Percentiles rank a stretch among this genome's conserved stretches.
These are phyloP conservation scores for Chloroclysta siterata DNA, from an alignment of 2,888 invertebrate genomes.

Conservation along the genomic window DNA sequence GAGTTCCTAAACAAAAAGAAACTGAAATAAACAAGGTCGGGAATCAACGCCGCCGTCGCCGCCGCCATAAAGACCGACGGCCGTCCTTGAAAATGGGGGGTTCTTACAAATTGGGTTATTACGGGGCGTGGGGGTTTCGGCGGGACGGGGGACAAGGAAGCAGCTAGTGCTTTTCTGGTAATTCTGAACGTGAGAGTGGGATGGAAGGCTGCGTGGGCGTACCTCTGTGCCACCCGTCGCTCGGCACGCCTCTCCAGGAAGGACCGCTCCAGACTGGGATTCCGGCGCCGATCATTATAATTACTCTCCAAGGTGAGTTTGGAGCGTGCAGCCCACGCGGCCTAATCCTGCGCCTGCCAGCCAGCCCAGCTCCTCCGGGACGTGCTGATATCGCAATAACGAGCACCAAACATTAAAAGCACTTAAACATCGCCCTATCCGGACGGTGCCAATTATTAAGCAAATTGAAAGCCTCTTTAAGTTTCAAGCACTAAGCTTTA, in stretches of 20 bases:
- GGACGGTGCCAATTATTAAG: slow-evolving; percentile 68
- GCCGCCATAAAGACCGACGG: slow-evolving; percentile 85
- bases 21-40: slow-evolving; percentile 85
- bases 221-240: slow-evolving; percentile 76
- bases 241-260: slow-evolving; percentile 82
- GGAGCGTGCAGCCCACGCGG: slow-evolving; percentile 73
- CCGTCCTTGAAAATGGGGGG: slow-evolving; percentile 85
- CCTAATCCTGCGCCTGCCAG: slow-evolving; percentile 62
- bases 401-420: slow-evolving; percentile 74
- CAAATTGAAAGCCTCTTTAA: slow-evolving; percentile 69
- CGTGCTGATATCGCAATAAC: slow-evolving; percentile 71
- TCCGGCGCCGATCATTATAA: slow-evolving; percentile 84
- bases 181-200: slow-evolving; percentile 52
- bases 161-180: slow-evolving; percentile 39
- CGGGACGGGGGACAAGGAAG: slow-evolving; percentile 67
- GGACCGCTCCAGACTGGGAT: slow-evolving; percentile 77
- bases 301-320: slow-evolving; percentile 83
- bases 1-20: slow-evolving; percentile 84
- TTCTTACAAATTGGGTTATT: slow-evolving; percentile 86
- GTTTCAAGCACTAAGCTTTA: slow-evolving; percentile 60
- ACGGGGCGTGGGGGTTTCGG: slow-evolving; percentile 77
- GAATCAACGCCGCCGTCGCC: slow-evolving; percentile 84
- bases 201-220: slow-evolving; percentile 73
- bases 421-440: slow-evolving; percentile 71
- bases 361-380: slow-evolving; percentile 70